These are phyloP conservation scores for Drosophila anceps DNA, from an alignment of 2,888 invertebrate genomes.

Conservation along the genomic window DNA sequence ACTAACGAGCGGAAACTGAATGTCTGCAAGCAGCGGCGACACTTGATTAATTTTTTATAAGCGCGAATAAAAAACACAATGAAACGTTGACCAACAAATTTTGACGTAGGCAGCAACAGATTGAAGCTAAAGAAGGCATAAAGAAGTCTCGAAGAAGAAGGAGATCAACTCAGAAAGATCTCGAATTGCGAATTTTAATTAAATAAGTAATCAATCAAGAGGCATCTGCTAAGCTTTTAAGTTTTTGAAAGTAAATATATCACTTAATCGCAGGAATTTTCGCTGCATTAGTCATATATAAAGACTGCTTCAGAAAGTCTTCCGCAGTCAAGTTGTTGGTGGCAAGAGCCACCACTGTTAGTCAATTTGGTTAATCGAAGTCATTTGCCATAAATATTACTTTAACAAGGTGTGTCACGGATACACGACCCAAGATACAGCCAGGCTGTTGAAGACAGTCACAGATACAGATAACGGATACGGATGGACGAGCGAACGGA, in stretches of 20 bases:
- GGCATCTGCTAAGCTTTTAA: not conserved
- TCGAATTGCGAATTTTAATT: not conserved
- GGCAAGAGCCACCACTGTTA: constrained; percentile 26
- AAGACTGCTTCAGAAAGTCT: not conserved
- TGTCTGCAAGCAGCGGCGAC: constrained; percentile 50
- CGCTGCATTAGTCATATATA: not conserved
- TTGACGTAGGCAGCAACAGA: constrained; percentile 11
- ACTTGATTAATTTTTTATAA: constrained; percentile 55
- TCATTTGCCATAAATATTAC: constrained; percentile 55
- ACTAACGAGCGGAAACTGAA: constrained; percentile 46
- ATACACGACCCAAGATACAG: constrained; percentile 28
- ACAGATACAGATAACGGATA: constrained; percentile 14
- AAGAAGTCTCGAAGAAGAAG: not conserved
- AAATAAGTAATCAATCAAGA: not conserved
- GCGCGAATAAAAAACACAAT: constrained; percentile 13
- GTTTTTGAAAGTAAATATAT: not conserved
- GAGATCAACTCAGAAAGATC: not conserved
- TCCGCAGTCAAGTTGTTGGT: not conserved
- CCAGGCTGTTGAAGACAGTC: constrained; percentile 7
- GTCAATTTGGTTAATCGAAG: constrained; percentile 78
- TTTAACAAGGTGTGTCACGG: constrained; percentile 67
- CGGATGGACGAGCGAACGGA: not conserved
- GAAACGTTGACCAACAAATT: constrained; percentile 6
- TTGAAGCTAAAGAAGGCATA: not conserved
- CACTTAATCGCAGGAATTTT: not conserved